These are phyloP conservation scores for Girardinus metallicus DNA, from an alignment of 2,797 vertebrate genomes.

Conservation along the genomic window DNA sequence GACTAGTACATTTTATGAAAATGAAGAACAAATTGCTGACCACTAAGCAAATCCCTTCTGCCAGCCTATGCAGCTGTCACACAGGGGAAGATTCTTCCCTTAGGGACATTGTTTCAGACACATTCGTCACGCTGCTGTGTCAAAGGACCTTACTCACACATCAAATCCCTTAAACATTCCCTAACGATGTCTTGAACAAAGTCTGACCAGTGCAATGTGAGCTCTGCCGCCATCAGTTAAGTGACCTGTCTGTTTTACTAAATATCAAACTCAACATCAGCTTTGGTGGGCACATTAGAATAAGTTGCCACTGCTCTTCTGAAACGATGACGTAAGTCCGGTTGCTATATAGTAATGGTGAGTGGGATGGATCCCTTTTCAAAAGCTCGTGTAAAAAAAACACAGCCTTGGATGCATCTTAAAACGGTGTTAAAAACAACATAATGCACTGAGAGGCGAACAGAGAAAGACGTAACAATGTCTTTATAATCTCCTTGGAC, in stretches of 20 bases:
- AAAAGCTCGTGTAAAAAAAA: conserved; percentile 6
- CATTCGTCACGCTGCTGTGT: conserved; percentile 9
- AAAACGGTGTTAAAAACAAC: conserved; percentile 44
- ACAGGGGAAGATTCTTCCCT: neutral
- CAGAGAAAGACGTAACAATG: conserved; percentile 53
- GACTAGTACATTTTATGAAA: conserved; percentile 37
- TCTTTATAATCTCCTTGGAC: conserved; percentile 63
- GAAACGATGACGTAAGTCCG: neutral
- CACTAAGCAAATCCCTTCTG: conserved; percentile 15
- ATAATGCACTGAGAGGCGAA: conserved; percentile 15
- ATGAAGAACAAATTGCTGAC: conserved; percentile 20
- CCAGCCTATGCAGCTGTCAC: neutral
- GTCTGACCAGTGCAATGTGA: conserved; percentile 3
- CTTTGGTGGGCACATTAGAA: neutral
- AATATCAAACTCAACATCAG: conserved; percentile 1
- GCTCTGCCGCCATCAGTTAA: neutral
- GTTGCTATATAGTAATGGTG: conserved; percentile 7
- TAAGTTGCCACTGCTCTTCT: neutral
- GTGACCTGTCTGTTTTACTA: neutral
- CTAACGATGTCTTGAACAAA: neutral
- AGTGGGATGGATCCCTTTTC: neutral
- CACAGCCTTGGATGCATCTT: neutral
- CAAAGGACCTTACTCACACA: conserved; percentile 11
- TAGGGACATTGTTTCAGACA: conserved; percentile 6
- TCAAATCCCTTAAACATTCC: conserved; percentile 5